These are phyloP conservation scores for Xyliphius kryptos DNA, from an alignment of 2,113 vertebrate species.

Conservation along the genomic window DNA sequence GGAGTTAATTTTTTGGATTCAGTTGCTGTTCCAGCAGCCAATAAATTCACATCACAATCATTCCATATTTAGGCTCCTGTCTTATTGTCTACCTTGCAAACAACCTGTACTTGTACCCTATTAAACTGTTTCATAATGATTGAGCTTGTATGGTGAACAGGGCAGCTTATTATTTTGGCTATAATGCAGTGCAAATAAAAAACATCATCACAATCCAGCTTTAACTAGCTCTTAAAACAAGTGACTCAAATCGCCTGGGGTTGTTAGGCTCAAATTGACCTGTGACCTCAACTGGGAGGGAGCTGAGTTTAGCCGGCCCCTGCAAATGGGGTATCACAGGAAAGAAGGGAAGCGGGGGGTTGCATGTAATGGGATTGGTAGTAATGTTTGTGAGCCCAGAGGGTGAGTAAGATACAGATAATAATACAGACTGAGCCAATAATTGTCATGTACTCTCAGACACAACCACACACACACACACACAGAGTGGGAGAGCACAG, in stretches of 20 bases:
- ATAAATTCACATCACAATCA: too few species aligned
- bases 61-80: too few species aligned
- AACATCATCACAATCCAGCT: neutral
- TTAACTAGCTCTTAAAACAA: constrained; percentile 22
- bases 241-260: constrained; percentile 23
- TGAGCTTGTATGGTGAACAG: too few species aligned
- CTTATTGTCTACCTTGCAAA: too few species aligned
- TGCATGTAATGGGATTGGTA: constrained; percentile 13
- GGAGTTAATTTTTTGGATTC: too few species aligned
- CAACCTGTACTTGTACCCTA: too few species aligned
- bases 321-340: too few species aligned
- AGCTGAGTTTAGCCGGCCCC: constrained; percentile 6
- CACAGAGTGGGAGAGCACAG: neutral
- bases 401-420: neutral
- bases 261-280: constrained; percentile 16
- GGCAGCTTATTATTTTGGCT: too few species aligned
- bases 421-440: neutral
- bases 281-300: constrained; percentile 22
- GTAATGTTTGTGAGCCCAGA: constrained; percentile 14
- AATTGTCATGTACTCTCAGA: neutral
- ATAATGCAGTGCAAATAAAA: too few species aligned
- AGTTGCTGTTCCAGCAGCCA: too few species aligned
- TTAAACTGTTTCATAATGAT: too few species aligned
- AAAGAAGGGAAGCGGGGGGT: neutral
- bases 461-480: neutral